These are phyloP conservation scores for Dorcus parallelipipedus DNA, from an alignment of 2,888 invertebrate genomes.

Conservation along the genomic window DNA sequence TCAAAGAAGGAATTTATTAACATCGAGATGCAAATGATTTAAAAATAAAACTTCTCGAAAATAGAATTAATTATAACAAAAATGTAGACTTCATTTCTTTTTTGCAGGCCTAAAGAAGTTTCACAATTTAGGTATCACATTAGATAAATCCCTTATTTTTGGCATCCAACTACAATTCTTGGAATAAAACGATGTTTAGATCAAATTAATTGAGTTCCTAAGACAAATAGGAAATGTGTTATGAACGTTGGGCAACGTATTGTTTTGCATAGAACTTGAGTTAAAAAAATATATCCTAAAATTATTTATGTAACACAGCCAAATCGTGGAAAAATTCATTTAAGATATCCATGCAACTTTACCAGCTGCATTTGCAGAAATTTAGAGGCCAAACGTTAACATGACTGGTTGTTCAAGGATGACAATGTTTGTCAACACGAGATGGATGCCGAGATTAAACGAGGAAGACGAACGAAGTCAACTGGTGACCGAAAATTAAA, in stretches of 20 bases:
- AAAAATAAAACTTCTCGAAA: too few species aligned
- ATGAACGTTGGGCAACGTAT: not conserved
- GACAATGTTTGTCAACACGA: constrained; percentile 36
- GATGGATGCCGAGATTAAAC: constrained; percentile 48
- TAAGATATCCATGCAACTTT: constrained; percentile 46
- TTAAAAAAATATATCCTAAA: constrained; percentile 47
- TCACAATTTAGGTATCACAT: too few species aligned
- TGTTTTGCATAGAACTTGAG: constrained; percentile 23
- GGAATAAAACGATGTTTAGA: too few species aligned
- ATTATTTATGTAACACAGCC: constrained; percentile 44
- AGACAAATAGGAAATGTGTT: not conserved
- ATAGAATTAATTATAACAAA: too few species aligned
- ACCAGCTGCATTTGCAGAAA: constrained; percentile 48
- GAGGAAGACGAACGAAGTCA: constrained; percentile 50
- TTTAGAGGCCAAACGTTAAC: constrained; percentile 47
- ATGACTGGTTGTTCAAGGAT: constrained; percentile 35
- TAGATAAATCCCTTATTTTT: too few species aligned
- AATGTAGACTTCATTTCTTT: too few species aligned
- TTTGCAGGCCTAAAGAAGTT: too few species aligned
- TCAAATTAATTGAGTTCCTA: too few species aligned
- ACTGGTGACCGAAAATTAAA: constrained; percentile 48
- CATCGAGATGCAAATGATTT: too few species aligned
- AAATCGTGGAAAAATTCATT: constrained; percentile 49
- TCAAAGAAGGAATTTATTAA: too few species aligned
- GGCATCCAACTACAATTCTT: too few species aligned